Conservation (phyloP, 2,797 vertebrate genomes). For the Syngnathus acus region DNA sequence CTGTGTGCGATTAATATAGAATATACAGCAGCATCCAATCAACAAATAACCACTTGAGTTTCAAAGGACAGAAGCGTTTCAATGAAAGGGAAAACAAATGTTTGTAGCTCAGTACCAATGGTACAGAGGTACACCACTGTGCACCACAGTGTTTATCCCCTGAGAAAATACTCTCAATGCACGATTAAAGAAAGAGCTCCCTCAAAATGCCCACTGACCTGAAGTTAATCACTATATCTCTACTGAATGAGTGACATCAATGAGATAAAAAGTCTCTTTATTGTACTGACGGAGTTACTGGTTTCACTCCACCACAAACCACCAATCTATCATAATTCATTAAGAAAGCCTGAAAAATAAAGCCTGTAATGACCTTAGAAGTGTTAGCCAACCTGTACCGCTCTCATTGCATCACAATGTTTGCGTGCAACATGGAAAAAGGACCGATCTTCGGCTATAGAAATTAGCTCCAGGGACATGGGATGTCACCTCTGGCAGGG, state of each 20-base stretch:
- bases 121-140: background rate
- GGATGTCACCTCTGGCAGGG: too few relatives aligned
- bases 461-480: too few relatives aligned
- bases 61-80: too few relatives aligned
- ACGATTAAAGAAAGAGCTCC: background rate
- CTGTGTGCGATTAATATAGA: too few relatives aligned
- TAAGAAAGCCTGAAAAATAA: background rate
- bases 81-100: background rate
- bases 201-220: constrained; percentile 1
- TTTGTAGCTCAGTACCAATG: background rate
- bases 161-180: background rate
- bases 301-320: background rate
- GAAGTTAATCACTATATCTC: background rate
- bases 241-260: background rate
- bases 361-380: too few relatives aligned
- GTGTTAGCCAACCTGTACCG: too few relatives aligned
- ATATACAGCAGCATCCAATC: too few relatives aligned
- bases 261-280: background rate
- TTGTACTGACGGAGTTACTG: background rate
- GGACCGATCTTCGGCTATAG: too few relatives aligned
- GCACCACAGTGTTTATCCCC: background rate
- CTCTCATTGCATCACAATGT: background rate
- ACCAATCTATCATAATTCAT: background rate
- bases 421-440: too few relatives aligned
- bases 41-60: too few relatives aligned